A percentile compares a stretch with the other conserved stretches of the same genome.
Conservation (phyloP, 2,797 vertebrate species). For the Rhyacichthys aspro region DNA sequence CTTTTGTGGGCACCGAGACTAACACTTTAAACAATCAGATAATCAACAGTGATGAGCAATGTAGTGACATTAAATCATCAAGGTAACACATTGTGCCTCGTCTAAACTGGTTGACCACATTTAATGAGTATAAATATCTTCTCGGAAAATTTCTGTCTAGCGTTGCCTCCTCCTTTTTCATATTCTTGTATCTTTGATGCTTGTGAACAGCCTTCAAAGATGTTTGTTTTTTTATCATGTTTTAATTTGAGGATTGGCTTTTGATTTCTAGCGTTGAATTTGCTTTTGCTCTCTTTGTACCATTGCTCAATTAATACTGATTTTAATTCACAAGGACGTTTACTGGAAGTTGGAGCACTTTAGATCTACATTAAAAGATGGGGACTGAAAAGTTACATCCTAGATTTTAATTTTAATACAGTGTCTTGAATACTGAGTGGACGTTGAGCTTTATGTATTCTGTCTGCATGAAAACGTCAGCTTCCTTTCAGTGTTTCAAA, state of each 20-base stretch:
- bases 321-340: slow-evolving; percentile 23
- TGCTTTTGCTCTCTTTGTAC: slow-evolving; percentile 9
- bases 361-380: slow-evolving; percentile 42
- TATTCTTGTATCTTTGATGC: neutral
- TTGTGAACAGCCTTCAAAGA: neutral
- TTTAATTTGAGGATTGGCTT: slow-evolving; percentile 6
- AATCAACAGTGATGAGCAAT: too few relatives aligned
- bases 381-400: slow-evolving; percentile 10
- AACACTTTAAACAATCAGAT: too few relatives aligned
- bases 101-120: too few relatives aligned
- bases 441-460: too few relatives aligned
- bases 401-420: slow-evolving; percentile 24
- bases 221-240: neutral
- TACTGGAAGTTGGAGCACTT: slow-evolving; percentile 14
- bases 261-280: neutral
- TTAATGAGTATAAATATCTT: neutral
- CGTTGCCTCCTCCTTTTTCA: neutral
- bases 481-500: slow-evolving; percentile 21
- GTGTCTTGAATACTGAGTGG: neutral
- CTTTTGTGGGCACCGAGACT: too few relatives aligned
- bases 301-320: slow-evolving; percentile 13
- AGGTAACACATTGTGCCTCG: too few relatives aligned
- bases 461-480: slow-evolving; percentile 37
- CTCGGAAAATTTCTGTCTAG: neutral
- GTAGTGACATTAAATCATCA: too few relatives aligned